A percentile compares a stretch with the other conserved stretches of the same genome.
Evolutionary conservation across 30 jellyfish, hydroid and myxozoan species (phyloP).

Genomic region (Aurelia coerulea): DNA sequence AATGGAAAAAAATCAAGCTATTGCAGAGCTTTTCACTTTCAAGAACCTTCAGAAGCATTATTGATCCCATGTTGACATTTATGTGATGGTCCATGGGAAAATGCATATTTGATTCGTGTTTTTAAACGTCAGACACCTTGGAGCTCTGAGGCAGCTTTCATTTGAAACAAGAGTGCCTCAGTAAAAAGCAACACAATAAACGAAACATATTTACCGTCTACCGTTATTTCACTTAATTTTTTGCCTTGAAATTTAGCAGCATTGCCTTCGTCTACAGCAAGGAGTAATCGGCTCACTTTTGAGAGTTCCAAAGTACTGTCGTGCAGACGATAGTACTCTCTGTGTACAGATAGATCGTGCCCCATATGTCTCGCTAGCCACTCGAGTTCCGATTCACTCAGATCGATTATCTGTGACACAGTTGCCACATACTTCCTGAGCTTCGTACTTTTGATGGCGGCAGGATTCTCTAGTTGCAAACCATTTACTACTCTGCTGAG

Average conservation of each 20-base stretch:
- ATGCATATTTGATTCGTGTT: no score
- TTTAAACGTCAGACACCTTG: not conserved
- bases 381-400: slow-evolving; percentile 42
- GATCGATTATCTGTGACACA: slow-evolving; percentile 65
- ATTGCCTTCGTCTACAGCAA: slow-evolving; percentile 75
- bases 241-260: slow-evolving; percentile 45
- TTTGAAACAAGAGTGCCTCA: not conserved
- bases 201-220: slow-evolving; percentile 34
- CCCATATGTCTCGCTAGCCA: slow-evolving; percentile 76
- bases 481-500: slow-evolving; percentile 20
- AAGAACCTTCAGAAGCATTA: no score
- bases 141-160: not conserved
- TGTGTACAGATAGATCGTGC: slow-evolving; percentile 69
- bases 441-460: slow-evolving; percentile 37
- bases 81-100: no score
- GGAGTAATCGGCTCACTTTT: slow-evolving; percentile 58
- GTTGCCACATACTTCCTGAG: slow-evolving; percentile 64
- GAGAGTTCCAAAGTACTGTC: slow-evolving; percentile 69
- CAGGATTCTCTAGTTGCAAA: slow-evolving; percentile 35
- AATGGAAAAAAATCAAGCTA: no score
- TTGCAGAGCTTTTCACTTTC: no score
- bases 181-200: not conserved
- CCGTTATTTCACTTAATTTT: slow-evolving; percentile 33
- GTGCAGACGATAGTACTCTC: slow-evolving; percentile 66
- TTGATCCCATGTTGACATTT: no score